Evolutionary conservation across 2,113 vertebrate species (phyloP).

Genomic region (Neolamprologus variostigma): DNA sequence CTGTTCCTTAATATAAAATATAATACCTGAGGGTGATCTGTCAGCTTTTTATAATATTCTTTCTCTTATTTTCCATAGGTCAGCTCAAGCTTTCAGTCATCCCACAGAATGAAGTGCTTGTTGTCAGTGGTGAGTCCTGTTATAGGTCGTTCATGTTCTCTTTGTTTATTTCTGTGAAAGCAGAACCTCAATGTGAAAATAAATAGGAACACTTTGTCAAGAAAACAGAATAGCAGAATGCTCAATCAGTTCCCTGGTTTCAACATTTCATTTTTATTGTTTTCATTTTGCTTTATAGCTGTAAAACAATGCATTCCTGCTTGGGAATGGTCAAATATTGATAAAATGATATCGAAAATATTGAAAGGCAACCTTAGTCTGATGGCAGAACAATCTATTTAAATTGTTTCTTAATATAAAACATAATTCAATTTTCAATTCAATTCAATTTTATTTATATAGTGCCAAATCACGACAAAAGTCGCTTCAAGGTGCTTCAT

Average conservation of each 20-base stretch:
- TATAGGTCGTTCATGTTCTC: not conserved
- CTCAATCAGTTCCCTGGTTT: not conserved
- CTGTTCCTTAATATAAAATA: not conserved
- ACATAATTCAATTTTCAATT: not conserved
- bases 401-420: not conserved
- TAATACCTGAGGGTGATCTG: not conserved
- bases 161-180: not conserved
- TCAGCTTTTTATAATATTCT: not conserved
- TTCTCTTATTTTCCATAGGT: conserved; percentile 33
- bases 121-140: conserved; percentile 56
- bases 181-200: not conserved
- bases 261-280: not conserved
- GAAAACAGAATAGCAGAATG: not conserved
- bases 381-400: not conserved
- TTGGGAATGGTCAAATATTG: not conserved
- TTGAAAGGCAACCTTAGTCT: not conserved
- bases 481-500: accelerated
- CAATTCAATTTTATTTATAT: not conserved
- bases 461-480: not conserved
- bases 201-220: not conserved
- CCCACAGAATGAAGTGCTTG: conserved; percentile 36
- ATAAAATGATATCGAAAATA: not conserved
- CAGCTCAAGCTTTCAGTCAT: conserved; percentile 63
- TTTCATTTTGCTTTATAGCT: not conserved
- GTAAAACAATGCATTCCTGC: not conserved